These are phyloP conservation scores for Erebia palarica DNA, from an alignment of 2,888 invertebrate genomes.

Conservation along the genomic window DNA sequence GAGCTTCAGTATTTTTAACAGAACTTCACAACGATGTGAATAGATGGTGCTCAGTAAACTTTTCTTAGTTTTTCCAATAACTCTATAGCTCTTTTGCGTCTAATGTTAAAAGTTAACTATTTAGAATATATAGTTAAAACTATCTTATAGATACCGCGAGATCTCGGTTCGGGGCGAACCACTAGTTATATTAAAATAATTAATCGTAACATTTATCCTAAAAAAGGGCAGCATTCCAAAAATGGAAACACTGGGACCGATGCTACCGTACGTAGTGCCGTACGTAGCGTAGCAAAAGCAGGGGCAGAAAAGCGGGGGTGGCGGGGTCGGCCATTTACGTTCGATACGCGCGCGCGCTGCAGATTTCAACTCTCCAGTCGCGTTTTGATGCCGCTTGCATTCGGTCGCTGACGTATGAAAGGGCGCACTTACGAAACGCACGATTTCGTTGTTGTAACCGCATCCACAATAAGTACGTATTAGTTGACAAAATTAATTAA, in stretches of 20 bases:
- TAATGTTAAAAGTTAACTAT: too few species aligned
- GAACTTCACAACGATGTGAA: too few species aligned
- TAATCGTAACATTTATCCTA: too few species aligned
- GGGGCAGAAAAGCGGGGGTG: slow-evolving; percentile 66
- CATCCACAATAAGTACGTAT: slow-evolving; percentile 67
- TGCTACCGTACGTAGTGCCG: slow-evolving; percentile 28
- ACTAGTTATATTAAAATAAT: too few species aligned
- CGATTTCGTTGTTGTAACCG: slow-evolving; percentile 68
- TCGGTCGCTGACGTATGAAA: slow-evolving; percentile 53
- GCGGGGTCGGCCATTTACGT: slow-evolving; percentile 63
- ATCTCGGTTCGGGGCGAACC: too few species aligned
- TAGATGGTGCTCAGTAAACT: too few species aligned
- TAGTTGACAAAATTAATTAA: slow-evolving; percentile 20
- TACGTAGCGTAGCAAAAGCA: slow-evolving; percentile 53
- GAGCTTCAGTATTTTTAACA: too few species aligned
- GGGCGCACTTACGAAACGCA: slow-evolving; percentile 63
- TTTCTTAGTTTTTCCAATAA: too few species aligned
- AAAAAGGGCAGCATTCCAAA: too few species aligned
- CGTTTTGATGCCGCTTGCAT: slow-evolving; percentile 64
- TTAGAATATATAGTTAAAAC: too few species aligned
- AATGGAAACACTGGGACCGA: slow-evolving; percentile 22
- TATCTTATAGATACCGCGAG: too few species aligned
- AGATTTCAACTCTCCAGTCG: slow-evolving; percentile 60
- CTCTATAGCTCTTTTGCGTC: too few species aligned
- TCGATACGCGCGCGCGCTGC: slow-evolving; percentile 80